These are phyloP conservation scores for Drosophila bipectinata DNA, from an alignment of 1,140 invertebrate species.

Conservation along the genomic window DNA sequence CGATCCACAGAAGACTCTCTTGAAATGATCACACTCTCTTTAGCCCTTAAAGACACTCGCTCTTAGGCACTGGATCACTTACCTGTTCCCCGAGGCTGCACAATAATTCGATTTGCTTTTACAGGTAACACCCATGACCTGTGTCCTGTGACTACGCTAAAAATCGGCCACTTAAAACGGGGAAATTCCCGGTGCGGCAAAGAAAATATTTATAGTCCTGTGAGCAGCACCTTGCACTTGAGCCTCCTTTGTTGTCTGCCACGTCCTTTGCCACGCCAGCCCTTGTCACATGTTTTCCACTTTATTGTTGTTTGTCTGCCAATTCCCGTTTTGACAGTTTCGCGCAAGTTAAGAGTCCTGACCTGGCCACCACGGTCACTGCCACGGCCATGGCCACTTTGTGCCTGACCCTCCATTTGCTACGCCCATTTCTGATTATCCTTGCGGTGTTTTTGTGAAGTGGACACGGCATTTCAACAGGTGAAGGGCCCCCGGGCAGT, in stretches of 20 bases:
- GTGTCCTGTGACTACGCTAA: slow-evolving; percentile 28
- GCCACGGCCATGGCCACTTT: slow-evolving; percentile 5
- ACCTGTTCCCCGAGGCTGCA: slow-evolving; percentile 34
- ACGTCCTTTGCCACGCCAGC: slow-evolving; percentile 31
- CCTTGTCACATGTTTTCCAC: slow-evolving; percentile 43
- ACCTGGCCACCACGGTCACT: slow-evolving; percentile 1
- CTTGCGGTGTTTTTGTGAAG: slow-evolving; percentile 73
- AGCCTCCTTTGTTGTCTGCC: slow-evolving; percentile 48
- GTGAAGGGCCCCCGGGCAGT: slow-evolving; percentile 39
- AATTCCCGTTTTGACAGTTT: slow-evolving; percentile 68
- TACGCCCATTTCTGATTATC: slow-evolving; percentile 65
- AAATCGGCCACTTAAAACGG: slow-evolving; percentile 19
- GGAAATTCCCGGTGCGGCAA: slow-evolving; percentile 63
- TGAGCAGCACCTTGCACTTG: slow-evolving; percentile 22
- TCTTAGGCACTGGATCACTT: slow-evolving; percentile 17
- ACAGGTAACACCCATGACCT: slow-evolving; percentile 56
- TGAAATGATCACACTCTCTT: slow-evolving; percentile 16
- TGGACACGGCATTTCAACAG: slow-evolving; percentile 49
- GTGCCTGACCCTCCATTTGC: slow-evolving; percentile 27
- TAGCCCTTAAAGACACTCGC: slow-evolving; percentile 17
- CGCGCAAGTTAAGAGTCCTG: slow-evolving; percentile 24
- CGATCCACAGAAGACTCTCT: slow-evolving; percentile 19
- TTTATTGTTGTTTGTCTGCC: slow-evolving; percentile 53
- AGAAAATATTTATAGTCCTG: slow-evolving; percentile 55
- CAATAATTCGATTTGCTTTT: slow-evolving; percentile 45